These are phyloP conservation scores for Serranus cabrilla DNA, from an alignment of 2,797 vertebrate genomes.

Conservation along the genomic window DNA sequence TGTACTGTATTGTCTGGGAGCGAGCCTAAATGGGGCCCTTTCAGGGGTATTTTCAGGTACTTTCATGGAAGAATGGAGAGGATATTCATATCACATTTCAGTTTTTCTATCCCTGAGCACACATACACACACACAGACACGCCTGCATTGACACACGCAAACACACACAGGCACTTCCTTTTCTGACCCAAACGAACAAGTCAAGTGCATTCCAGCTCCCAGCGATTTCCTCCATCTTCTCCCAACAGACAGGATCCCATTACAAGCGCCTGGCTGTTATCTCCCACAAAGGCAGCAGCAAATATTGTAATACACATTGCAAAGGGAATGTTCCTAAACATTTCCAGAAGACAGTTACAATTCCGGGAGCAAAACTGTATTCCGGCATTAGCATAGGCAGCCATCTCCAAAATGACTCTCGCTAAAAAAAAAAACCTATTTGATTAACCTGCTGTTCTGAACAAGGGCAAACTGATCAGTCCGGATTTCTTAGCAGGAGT, in stretches of 20 bases:
- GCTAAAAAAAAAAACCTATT: conserved; percentile 15
- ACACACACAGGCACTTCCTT: conserved; percentile 73
- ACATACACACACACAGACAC: conserved; percentile 59
- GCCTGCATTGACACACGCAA: conserved; percentile 26
- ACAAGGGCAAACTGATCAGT: conserved; percentile 26
- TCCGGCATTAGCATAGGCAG: background rate
- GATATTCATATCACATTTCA: conserved; percentile 85
- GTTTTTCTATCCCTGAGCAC: conserved; percentile 70
- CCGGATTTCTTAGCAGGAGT: conserved; percentile 49
- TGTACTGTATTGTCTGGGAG: conserved; percentile 76
- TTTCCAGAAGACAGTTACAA: conserved; percentile 8
- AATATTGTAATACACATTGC: conserved; percentile 39
- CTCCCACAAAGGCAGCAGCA: conserved; percentile 59
- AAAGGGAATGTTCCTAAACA: conserved; percentile 28
- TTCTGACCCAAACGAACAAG: conserved; percentile 72
- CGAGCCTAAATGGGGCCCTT: conserved; percentile 71
- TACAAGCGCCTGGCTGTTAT: conserved; percentile 75
- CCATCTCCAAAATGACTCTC: conserved; percentile 1
- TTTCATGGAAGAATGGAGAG: conserved; percentile 79
- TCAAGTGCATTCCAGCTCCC: conserved; percentile 79
- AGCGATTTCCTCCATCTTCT: conserved; percentile 77
- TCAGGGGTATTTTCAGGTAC: conserved; percentile 78
- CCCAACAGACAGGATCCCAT: conserved; percentile 79
- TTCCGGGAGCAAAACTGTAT: background rate
- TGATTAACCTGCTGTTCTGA: conserved; percentile 31